phyloP scores from a whole-genome alignment of 2,797 vertebrate species.

The Euphonia xanthogaster region DNA sequence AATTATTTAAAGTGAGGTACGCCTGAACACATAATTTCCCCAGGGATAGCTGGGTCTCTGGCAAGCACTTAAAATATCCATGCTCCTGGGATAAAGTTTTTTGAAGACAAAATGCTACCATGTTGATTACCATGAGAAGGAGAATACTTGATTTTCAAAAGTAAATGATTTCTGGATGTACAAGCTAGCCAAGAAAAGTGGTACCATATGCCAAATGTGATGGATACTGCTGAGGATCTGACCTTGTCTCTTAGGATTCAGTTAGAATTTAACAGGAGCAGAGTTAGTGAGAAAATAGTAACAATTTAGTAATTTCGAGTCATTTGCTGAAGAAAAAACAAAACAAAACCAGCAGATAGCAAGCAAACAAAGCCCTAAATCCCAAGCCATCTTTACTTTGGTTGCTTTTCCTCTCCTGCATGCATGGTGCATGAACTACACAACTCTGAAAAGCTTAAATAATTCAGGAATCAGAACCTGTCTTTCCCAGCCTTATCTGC shows the following conservation, averaged over 20 bases:
- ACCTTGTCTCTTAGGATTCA: background rate
- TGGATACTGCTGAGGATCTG: background rate
- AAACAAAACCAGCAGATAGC: background rate
- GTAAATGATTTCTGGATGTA: background rate
- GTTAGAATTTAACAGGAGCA: background rate
- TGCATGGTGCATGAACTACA: fast-evolving
- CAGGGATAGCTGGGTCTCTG: background rate
- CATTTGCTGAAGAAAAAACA: background rate
- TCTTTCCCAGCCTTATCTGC: background rate
- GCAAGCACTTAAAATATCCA: background rate
- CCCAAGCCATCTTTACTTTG: background rate
- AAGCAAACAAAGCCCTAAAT: background rate
- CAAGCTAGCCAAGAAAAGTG: background rate
- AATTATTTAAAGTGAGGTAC: constrained; percentile 1
- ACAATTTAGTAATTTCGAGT: background rate
- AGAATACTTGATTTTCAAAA: background rate
- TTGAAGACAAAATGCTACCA: background rate
- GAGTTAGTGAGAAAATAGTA: background rate
- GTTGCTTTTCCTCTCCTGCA: background rate
- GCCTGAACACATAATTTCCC: background rate
- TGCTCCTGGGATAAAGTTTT: background rate
- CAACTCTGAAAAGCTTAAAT: background rate
- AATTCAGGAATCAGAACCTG: background rate
- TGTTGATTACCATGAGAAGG: background rate
- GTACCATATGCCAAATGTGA: background rate